Percentiles rank a stretch among this genome's conserved stretches.
Conservation (phyloP, 2,113 vertebrate species). For the Archilochus colubris region DNA sequence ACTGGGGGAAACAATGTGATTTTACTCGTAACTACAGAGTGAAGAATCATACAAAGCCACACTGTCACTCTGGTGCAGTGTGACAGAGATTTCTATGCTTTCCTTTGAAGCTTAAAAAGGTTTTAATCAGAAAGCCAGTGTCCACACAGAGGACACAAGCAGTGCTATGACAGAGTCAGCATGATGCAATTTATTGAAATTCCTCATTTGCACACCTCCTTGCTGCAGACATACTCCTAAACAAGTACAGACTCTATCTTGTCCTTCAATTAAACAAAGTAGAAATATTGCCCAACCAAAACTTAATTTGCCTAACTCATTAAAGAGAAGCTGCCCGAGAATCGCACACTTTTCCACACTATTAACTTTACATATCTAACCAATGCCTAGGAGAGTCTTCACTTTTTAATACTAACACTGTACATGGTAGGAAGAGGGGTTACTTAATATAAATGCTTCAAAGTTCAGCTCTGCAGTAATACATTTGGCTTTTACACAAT, state of each 20-base stretch:
- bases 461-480: not conserved
- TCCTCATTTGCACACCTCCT: not conserved
- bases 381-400: not conserved
- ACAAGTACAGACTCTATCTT: not conserved
- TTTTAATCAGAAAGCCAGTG: not conserved
- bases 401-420: not conserved
- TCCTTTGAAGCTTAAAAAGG: not conserved
- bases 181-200: not conserved
- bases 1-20: not conserved
- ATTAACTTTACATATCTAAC: not conserved
- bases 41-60: not conserved
- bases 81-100: not conserved
- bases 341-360: not conserved
- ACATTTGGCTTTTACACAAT: rapidly evolving
- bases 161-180: not conserved
- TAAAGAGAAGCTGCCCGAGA: not conserved
- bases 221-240: not conserved
- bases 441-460: not conserved
- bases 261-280: not conserved
- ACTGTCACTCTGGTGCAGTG: not conserved
- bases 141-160: not conserved
- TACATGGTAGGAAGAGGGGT: not conserved
- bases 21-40: not conserved
- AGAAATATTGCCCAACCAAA: not conserved
- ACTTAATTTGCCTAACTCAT: not conserved